Evolutionary conservation across 2,888 invertebrate genomes (phyloP).

Genomic region (Chaetogeoica ovagalla): DNA sequence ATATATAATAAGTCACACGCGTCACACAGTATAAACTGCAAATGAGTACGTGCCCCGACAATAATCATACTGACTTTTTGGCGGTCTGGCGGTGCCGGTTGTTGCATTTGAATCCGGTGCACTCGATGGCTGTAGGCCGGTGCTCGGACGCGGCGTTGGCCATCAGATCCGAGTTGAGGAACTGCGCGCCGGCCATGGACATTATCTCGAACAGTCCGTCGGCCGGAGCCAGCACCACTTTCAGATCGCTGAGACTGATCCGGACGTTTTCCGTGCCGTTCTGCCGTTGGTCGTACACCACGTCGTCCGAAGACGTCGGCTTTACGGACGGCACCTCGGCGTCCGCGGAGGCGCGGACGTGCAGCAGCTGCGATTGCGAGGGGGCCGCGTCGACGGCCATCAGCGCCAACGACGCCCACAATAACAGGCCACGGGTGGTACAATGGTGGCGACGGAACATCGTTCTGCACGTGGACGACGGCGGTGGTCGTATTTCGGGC

Average conservation of each 20-base stretch:
- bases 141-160: slow-evolving; percentile 22
- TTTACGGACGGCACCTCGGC: not conserved
- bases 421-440: not conserved
- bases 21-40: no score
- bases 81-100: slow-evolving; percentile 54
- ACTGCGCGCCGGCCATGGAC: slow-evolving; percentile 60
- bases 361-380: not conserved
- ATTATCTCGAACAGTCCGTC: slow-evolving; percentile 64
- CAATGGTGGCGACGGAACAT: not conserved
- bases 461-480: not conserved
- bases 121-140: slow-evolving; percentile 19
- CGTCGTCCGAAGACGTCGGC: slow-evolving; percentile 33
- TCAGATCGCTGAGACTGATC: slow-evolving; percentile 71
- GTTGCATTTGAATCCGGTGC: slow-evolving; percentile 47
- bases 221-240: slow-evolving; percentile 69
- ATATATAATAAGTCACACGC: no score
- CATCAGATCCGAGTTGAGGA: slow-evolving; percentile 48
- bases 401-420: not conserved
- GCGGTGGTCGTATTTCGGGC: not conserved
- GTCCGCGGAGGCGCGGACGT: not conserved
- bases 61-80: slow-evolving; percentile 53
- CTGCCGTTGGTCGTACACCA: slow-evolving; percentile 72
- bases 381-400: slow-evolving; percentile 18
- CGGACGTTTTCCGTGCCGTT: slow-evolving; percentile 77
- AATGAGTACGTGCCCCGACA: no score